Conservation (phyloP, 1,140 invertebrate genomes). For the Ostrea denselamellosa region DNA sequence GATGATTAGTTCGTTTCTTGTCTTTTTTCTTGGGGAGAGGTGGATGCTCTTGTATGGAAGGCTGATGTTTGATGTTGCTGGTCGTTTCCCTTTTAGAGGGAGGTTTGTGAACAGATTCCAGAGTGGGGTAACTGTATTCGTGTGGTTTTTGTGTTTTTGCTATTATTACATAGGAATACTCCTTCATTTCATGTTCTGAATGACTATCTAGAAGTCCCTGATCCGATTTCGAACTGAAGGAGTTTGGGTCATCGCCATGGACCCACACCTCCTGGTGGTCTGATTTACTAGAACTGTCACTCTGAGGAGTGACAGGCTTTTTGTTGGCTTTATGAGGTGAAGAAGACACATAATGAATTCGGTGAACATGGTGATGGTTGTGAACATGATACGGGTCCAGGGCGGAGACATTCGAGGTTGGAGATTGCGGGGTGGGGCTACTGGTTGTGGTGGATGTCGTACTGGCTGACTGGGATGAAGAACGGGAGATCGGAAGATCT, state of each 20-base stretch:
- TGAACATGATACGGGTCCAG: conserved; percentile 71
- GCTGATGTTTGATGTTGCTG: conserved; percentile 61
- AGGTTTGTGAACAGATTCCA: conserved; percentile 72
- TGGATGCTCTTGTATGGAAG: conserved; percentile 62
- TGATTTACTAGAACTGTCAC: conserved; percentile 70
- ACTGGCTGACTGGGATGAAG: conserved; percentile 82
- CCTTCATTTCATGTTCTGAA: conserved; percentile 64
- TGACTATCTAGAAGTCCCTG: conserved; percentile 68
- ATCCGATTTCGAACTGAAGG: conserved; percentile 70
- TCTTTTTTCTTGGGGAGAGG: conserved; percentile 72
- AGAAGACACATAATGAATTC: conserved; percentile 79
- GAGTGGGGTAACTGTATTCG: conserved; percentile 76
- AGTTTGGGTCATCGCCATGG: conserved; percentile 70
- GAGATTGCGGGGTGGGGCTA: conserved; percentile 81
- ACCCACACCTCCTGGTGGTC: conserved; percentile 74
- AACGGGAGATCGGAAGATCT: conserved; percentile 87
- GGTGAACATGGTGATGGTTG: conserved; percentile 79
- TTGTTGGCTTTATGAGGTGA: conserved; percentile 64
- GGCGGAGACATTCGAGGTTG: conserved; percentile 63
- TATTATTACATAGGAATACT: conserved; percentile 91
- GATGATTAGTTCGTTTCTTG: conserved; percentile 50
- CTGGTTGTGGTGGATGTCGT: conserved; percentile 77
- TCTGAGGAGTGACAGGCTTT: conserved; percentile 62
- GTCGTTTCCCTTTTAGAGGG: conserved; percentile 68
- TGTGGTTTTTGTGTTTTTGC: conserved; percentile 78